Percentiles rank a stretch among this genome's conserved stretches.
phyloP scores from a whole-genome alignment of 92 coral and sea anemone genomes.

The Scolanthus callimorphus region DNA sequence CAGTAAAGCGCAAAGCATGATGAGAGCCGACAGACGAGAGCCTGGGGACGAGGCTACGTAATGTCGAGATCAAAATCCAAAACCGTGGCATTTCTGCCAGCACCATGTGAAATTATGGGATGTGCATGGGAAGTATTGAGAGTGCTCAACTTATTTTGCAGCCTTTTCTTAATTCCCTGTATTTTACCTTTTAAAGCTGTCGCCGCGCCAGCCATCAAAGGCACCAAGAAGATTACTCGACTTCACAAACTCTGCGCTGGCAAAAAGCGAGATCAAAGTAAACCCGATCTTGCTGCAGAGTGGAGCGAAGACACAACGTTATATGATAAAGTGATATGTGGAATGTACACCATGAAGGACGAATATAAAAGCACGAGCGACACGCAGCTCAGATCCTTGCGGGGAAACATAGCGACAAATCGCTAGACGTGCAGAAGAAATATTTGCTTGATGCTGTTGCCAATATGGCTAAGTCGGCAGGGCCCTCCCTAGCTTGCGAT shows the following conservation, averaged over 20 bases:
- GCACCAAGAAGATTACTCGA: conserved; percentile 79
- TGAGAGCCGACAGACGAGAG: too few relatives aligned
- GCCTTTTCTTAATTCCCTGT: neutral
- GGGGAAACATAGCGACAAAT: conserved; percentile 50
- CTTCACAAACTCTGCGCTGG: conserved; percentile 83
- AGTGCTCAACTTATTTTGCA: neutral
- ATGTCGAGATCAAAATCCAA: too few relatives aligned
- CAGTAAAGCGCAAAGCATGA: too few relatives aligned
- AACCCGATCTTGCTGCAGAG: conserved; percentile 43
- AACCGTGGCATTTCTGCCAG: too few relatives aligned
- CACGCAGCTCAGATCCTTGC: conserved; percentile 76
- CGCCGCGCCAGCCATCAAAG: conserved; percentile 73
- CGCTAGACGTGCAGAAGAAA: conserved; percentile 76
- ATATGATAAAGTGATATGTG: conserved; percentile 86
- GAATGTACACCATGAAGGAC: conserved; percentile 75
- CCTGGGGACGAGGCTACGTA: too few relatives aligned
- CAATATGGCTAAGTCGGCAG: conserved; percentile 80
- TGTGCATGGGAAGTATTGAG: too few relatives aligned
- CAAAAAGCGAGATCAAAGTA: conserved; percentile 46
- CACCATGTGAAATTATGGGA: too few relatives aligned
- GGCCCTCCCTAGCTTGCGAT: conserved; percentile 76
- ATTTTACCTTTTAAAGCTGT: conserved; percentile 4
- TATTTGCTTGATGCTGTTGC: conserved; percentile 78
- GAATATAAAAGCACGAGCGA: conserved; percentile 70
- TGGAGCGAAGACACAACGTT: conserved; percentile 50